These are phyloP conservation scores for Sminthurides bifidus DNA, from an alignment of 1,140 invertebrate genomes.

Conservation along the genomic window DNA sequence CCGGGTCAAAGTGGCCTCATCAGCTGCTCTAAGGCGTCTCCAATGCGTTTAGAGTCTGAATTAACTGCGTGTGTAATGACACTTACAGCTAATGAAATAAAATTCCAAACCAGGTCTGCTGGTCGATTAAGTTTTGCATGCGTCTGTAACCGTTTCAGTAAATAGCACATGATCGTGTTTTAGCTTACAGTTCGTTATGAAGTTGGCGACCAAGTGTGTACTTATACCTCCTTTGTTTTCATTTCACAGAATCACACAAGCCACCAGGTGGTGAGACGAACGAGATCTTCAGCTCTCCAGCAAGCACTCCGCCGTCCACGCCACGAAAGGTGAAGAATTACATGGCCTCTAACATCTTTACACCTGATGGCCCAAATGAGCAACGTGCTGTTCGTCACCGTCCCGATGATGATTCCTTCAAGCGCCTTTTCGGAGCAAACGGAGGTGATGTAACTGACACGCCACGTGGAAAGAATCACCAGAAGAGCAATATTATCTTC, in stretches of 20 bases:
- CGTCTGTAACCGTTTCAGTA: background rate
- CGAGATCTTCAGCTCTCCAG: slow-evolving; percentile 45
- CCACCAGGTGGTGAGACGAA: slow-evolving; percentile 53
- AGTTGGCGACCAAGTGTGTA: too few species aligned
- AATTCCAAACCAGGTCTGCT: background rate
- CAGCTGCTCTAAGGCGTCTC: too few species aligned
- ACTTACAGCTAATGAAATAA: background rate
- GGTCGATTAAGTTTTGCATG: background rate
- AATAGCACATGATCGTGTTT: background rate
- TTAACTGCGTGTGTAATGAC: background rate
- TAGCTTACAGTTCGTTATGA: too few species aligned
- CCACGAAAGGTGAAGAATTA: slow-evolving; percentile 33
- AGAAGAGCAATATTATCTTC: slow-evolving; percentile 35
- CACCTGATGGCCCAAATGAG: slow-evolving; percentile 10
- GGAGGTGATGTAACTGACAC: slow-evolving; percentile 33
- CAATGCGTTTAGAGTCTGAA: too few species aligned
- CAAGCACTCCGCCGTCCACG: slow-evolving; percentile 38
- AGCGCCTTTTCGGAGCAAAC: slow-evolving; percentile 42
- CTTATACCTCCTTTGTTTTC: too few species aligned
- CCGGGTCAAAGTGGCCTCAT: too few species aligned
- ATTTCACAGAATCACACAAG: slow-evolving; percentile 46
- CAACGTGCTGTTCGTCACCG: slow-evolving; percentile 34
- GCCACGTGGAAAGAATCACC: slow-evolving; percentile 35
- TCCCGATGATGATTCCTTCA: slow-evolving; percentile 44
- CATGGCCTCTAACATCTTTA: slow-evolving; percentile 31